Base-by-base conservation (phyloP, 2,888 invertebrate genomes). In the Rhingia rostrata region DNA sequence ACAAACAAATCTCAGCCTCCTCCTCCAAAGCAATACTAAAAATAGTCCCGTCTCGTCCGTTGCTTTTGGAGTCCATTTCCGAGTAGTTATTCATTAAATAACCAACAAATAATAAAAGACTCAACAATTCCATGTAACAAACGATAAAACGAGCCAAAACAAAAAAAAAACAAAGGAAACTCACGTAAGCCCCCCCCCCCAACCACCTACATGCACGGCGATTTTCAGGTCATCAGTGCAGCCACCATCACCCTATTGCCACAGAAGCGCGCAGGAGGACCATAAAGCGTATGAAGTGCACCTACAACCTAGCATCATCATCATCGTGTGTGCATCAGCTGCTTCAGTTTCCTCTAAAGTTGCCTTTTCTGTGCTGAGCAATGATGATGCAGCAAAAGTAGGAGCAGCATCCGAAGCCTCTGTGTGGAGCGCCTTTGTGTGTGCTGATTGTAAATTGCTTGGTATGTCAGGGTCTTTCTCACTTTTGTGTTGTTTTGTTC, bases 391-490 rank as follows among this genome's bases (percentile, higher is more conserved):
- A 14, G 37, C 33, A 35, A 56, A 35, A 6, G 53, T 3, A 10
- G 70, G 32, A 54, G 72, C 37, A 37, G 54, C 9, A 56, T 41
- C 41, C 45, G 58, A 70, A 64, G 72, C 72, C 54, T 49, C 58
- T 74, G 63, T 74, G 51, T 22, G 49, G 22, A 22, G 22, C 22
- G 53, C 56, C 72, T 67, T 79, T 69, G 74, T 80, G 64, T 64
- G 54, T 66, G 49, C 49, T 70, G 70, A 47, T 75, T 75, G 64
- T 80, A 84, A 84, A 84, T 84, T 84, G 80, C 74, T 80, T 69
- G 78, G 82, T 77, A 82, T 82, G 70, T 75, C 80, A 84, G 84
- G 84, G 80, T 70, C 64, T 78, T 69, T 80, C 60, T 80, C 22
- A 35, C 43, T 70, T 74, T 64, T 58, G 6, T 79, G 39, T 69